Evolutionary conservation across 2,113 vertebrate genomes (phyloP).

Genomic region (Petrocephalus microphthalmus): DNA sequence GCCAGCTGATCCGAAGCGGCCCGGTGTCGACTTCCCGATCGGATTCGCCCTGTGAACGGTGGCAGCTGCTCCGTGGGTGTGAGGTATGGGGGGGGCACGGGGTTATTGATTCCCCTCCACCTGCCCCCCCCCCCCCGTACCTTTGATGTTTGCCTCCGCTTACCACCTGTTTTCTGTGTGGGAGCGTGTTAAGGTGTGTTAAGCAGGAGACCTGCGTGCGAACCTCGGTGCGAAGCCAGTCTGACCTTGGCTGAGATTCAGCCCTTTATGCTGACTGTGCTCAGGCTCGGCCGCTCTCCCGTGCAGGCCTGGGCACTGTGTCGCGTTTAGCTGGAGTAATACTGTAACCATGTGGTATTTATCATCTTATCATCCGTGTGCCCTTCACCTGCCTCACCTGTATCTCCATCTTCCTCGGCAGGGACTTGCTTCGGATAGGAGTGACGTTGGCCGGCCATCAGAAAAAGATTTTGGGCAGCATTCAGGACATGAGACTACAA

Average conservation of each 20-base stretch:
- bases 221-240: background rate
- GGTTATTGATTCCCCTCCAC: background rate
- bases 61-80: background rate
- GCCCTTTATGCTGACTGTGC: background rate
- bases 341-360: background rate
- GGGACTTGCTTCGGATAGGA: constrained; percentile 94
- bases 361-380: background rate
- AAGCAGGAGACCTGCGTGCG: too few species aligned
- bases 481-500: constrained; percentile 98
- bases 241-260: background rate
- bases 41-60: background rate
- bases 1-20: background rate
- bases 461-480: constrained; percentile 98
- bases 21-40: background rate
- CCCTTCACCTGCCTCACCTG: background rate
- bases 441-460: constrained; percentile 97
- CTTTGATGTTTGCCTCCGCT: background rate
- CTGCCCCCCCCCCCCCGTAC: background rate
- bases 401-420: constrained; percentile 43
- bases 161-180: constrained; percentile 3
- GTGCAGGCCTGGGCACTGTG: background rate
- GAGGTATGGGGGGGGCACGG: background rate
- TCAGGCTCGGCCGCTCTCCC: background rate
- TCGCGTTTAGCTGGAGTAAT: background rate
- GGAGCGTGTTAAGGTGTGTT: background rate